phyloP scores from a whole-genome alignment of 1,140 invertebrate genomes.

The Macrosteles quadrilineatus region DNA sequence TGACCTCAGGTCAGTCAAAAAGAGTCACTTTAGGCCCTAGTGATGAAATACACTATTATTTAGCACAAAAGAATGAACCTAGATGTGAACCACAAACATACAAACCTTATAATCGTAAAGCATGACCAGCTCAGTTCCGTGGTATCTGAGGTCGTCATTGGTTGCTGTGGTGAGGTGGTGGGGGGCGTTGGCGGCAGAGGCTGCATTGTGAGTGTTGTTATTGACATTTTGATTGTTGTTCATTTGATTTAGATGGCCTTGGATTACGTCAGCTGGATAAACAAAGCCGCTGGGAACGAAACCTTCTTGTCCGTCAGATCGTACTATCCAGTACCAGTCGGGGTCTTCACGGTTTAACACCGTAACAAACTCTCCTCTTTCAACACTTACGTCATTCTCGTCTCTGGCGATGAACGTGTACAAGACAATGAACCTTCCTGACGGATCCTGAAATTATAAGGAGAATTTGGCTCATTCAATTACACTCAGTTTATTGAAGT shows the following conservation, averaged over 20 bases:
- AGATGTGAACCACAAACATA: too few species aligned
- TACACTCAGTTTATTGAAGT: too few species aligned
- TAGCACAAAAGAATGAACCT: too few species aligned
- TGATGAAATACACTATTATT: too few species aligned
- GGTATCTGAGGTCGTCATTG: conserved; percentile 65
- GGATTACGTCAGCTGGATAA: conserved; percentile 82
- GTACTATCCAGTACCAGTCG: conserved; percentile 94
- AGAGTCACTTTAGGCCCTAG: too few species aligned
- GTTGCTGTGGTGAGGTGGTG: conserved; percentile 44
- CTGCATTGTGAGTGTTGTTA: conserved; percentile 35
- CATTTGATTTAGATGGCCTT: conserved; percentile 58
- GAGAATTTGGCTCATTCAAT: too few species aligned
- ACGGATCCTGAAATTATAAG: conserved; percentile 64
- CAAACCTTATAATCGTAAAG: conserved; percentile 92
- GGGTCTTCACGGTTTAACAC: conserved; percentile 92
- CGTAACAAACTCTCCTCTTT: conserved; percentile 91
- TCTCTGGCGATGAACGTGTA: conserved; percentile 91
- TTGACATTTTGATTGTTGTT: conserved; percentile 45
- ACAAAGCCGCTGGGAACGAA: conserved; percentile 96
- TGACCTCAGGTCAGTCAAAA: too few species aligned
- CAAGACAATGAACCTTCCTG: conserved; percentile 86
- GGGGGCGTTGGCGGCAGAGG: conserved; percentile 30
- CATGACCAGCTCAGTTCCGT: conserved; percentile 89
- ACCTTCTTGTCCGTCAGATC: conserved; percentile 90
- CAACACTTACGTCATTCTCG: conserved; percentile 93